Conservation (phyloP, 2,113 vertebrate genomes). For the Archocentrus centrarchus region DNA sequence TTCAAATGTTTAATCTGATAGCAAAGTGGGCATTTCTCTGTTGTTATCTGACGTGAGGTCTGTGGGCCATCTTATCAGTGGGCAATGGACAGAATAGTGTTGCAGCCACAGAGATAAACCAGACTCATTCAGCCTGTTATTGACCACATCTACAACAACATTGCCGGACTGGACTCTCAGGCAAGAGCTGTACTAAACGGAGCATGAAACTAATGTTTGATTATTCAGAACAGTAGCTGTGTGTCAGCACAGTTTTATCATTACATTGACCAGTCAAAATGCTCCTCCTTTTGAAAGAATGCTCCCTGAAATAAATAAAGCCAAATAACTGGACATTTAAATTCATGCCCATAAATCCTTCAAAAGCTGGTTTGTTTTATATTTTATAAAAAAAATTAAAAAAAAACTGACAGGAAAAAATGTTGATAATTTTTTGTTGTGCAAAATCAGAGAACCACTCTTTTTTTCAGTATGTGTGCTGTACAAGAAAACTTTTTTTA, state of each 20-base stretch:
- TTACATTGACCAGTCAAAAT: not conserved
- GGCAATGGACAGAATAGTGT: not conserved
- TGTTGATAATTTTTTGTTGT: too few species aligned
- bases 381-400: too few species aligned
- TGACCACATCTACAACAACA: not conserved
- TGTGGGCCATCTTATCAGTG: not conserved
- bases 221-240: not conserved
- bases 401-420: too few species aligned
- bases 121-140: not conserved
- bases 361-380: too few species aligned
- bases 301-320: not conserved
- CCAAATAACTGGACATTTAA: not conserved
- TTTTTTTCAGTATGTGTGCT: too few species aligned
- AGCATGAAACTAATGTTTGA: slow-evolving; percentile 6
- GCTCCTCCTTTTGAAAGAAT: not conserved
- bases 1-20: slow-evolving; percentile 60
- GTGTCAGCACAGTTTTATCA: not conserved
- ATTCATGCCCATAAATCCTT: too few species aligned
- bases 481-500: too few species aligned
- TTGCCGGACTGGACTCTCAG: not conserved
- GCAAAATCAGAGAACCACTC: too few species aligned
- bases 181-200: not conserved
- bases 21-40: slow-evolving; percentile 43
- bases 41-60: slow-evolving; percentile 9
- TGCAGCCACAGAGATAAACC: slow-evolving; percentile 8